These are phyloP conservation scores for Eulithis testata DNA, from an alignment of 2,888 invertebrate species.

Conservation along the genomic window DNA sequence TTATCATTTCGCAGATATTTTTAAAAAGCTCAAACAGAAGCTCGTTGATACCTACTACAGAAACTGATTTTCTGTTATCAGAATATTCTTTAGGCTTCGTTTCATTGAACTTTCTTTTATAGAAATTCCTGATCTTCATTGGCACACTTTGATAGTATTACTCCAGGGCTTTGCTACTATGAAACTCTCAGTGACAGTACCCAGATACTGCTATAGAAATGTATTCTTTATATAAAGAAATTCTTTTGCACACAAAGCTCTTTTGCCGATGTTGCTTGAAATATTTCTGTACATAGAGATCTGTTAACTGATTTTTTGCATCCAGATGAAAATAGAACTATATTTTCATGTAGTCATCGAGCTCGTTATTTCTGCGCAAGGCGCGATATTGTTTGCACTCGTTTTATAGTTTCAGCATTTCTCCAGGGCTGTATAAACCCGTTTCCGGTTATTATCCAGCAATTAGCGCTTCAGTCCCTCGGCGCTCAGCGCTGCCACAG, in stretches of 20 bases:
- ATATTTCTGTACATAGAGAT: slow-evolving; percentile 2
- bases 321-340: background rate
- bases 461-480: slow-evolving; percentile 53
- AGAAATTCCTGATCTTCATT: slow-evolving; percentile 24
- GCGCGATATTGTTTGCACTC: slow-evolving; percentile 33
- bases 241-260: background rate
- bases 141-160: slow-evolving; percentile 20
- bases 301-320: background rate
- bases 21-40: background rate
- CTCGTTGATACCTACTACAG: slow-evolving; percentile 14
- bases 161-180: slow-evolving; percentile 8
- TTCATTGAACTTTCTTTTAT: slow-evolving; percentile 28
- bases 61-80: slow-evolving; percentile 13
- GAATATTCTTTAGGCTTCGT: slow-evolving; percentile 11
- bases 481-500: slow-evolving; percentile 41
- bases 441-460: slow-evolving; percentile 51
- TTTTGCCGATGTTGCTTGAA: background rate
- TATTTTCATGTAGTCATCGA: slow-evolving; percentile 7
- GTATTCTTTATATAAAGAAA: slow-evolving; percentile 9
- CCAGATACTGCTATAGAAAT: slow-evolving; percentile 2
- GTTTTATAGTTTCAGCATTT: slow-evolving; percentile 38
- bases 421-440: slow-evolving; percentile 37
- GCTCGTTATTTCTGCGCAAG: slow-evolving; percentile 34
- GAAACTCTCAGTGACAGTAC: slow-evolving; percentile 6
- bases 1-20: slow-evolving; percentile 7